Conservation (phyloP, 2,888 invertebrate species). For the Octodonta nipae region DNA sequence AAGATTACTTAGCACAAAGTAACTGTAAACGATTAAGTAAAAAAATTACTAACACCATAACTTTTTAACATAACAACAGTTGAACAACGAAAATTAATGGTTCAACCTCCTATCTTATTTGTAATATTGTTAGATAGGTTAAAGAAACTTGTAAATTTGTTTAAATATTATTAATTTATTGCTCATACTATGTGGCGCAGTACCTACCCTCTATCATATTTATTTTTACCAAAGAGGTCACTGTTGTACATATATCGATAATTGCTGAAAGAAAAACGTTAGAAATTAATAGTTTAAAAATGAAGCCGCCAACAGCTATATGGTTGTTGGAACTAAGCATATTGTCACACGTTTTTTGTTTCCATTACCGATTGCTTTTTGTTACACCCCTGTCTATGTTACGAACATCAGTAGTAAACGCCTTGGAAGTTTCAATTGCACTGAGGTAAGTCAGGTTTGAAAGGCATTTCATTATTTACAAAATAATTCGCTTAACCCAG, state of each 20-base stretch:
- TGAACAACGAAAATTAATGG: slow-evolving; percentile 25
- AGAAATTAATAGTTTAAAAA: slow-evolving; percentile 21
- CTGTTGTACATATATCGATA: slow-evolving; percentile 29
- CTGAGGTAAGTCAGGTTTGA: too few species aligned
- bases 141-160: slow-evolving; percentile 21
- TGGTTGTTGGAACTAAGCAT: slow-evolving; percentile 30
- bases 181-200: slow-evolving; percentile 27
- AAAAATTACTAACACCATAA: slow-evolving; percentile 6
- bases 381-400: too few species aligned
- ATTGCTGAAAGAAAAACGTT: slow-evolving; percentile 19
- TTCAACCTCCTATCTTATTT: slow-evolving; percentile 14
- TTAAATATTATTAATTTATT: slow-evolving; percentile 25
- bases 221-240: slow-evolving; percentile 33
- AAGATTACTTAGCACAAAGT: slow-evolving; percentile 35
- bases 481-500: too few species aligned
- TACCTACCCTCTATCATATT: slow-evolving; percentile 28
- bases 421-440: too few species aligned
- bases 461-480: too few species aligned
- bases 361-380: slow-evolving; percentile 2
- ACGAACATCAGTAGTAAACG: too few species aligned
- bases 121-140: slow-evolving; percentile 16
- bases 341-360: slow-evolving; percentile 27
- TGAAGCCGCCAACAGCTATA: too few species aligned
- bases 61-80: slow-evolving; percentile 15
- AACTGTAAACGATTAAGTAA: slow-evolving; percentile 22